These are phyloP conservation scores for Plusia festucae DNA, from an alignment of 2,888 invertebrate species.

Conservation along the genomic window DNA sequence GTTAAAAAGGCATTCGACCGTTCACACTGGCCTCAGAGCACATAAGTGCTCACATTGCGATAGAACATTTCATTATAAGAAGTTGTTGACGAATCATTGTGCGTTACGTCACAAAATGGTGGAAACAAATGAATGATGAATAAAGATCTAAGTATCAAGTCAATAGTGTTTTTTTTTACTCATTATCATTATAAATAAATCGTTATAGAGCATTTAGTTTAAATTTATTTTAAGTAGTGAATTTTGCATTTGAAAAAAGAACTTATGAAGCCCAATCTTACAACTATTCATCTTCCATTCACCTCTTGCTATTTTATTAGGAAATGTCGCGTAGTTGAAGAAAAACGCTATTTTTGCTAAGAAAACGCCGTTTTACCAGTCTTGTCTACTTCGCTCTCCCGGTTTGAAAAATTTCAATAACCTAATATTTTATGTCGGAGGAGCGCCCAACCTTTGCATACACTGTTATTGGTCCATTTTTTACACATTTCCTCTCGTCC, in stretches of 20 bases:
- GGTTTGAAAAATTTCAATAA: slow-evolving; percentile 79
- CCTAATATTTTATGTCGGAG: slow-evolving; percentile 71
- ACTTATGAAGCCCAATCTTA: slow-evolving; percentile 12
- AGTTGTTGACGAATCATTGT: slow-evolving; percentile 60
- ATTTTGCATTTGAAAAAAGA: background rate
- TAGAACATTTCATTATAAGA: slow-evolving; percentile 61
- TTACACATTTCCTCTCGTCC: slow-evolving; percentile 66
- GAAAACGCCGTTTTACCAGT: slow-evolving; percentile 58
- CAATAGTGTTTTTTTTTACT: background rate
- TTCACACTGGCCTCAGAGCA: slow-evolving; percentile 62
- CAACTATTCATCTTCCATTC: slow-evolving; percentile 45
- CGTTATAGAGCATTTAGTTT: too few relatives aligned
- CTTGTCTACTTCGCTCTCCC: slow-evolving; percentile 67
- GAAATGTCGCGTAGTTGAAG: slow-evolving; percentile 43
- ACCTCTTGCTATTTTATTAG: slow-evolving; percentile 31
- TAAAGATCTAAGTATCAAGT: slow-evolving; percentile 1
- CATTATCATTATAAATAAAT: too few relatives aligned
- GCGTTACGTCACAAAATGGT: slow-evolving; percentile 28
- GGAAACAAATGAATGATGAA: background rate
- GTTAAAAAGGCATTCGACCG: slow-evolving; percentile 55
- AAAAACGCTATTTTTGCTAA: slow-evolving; percentile 61
- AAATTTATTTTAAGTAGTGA: too few relatives aligned
- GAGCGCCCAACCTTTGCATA: slow-evolving; percentile 69
- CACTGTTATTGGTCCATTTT: slow-evolving; percentile 73
- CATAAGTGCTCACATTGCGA: slow-evolving; percentile 58